Base-by-base conservation (phyloP, 2,888 invertebrate species). In the Dilophus febrilis region DNA sequence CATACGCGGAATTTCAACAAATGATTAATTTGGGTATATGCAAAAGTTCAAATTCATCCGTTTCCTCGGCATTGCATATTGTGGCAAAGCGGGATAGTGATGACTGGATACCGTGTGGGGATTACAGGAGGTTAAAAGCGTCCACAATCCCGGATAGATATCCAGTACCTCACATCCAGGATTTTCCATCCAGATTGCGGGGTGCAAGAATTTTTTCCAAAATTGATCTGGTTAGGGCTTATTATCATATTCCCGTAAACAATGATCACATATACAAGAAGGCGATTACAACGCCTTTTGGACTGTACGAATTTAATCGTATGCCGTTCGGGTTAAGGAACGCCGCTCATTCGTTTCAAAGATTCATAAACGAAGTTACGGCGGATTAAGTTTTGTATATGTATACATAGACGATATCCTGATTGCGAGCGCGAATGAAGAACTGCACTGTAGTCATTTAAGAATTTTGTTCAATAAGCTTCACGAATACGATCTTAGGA, bases 261-360 rank as follows among this genome's bases (percentile, higher is more conserved):
- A n/a, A n/a, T n/a, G n/a, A n/a, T n/a, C n/a, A n/a, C n/a, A n/a
- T n/a, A n/a, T n/a, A n/a, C n/a, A n/a, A n/a, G n/a, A n/a, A n/a
- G n/a, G n/a, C n/a, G n/a, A n/a, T n/a, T n/a, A n/a, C n/a, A n/a
- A n/a, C n/a, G n/a, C n/a, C n/a, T n/a, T 54, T 55, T 40, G 53
- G 54, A 4, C 40, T 55, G 5, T 57, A 13, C 26, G 35, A 22
- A n/a, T 35, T 35, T 14, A 22, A 5, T 7, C 4, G 17, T 19
- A 35, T 35, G 35, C 22, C 35, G 4, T 27, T 26, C 26, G 35
- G 33, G 22, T 16, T 48, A 35, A 40, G 50, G 1, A 56, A 56
- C 38, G 53, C 54, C 1, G 52, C 48, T 1, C 52, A 52, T 27
- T 53, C 53, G 1, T 59, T 57, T 40, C 52, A 54, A 39, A 40